Evolutionary conservation across 2,888 invertebrate genomes (phyloP), one percentile per base, ranked within the genome.

Genomic region (Zygaena filipendulae): DNA sequence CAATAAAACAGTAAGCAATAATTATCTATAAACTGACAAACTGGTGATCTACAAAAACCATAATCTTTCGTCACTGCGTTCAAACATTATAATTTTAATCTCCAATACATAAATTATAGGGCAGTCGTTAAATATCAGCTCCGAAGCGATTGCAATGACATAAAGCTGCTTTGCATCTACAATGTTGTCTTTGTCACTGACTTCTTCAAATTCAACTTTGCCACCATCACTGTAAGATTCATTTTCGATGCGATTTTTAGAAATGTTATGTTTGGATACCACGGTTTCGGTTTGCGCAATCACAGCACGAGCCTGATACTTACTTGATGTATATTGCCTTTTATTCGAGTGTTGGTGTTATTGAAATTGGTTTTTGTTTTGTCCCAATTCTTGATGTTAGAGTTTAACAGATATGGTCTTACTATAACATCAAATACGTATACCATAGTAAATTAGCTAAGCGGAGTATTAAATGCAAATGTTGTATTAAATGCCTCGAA

Each of bases 91-190:
- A 57, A 60, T 61, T 69, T 62, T 67, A 67, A 70, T 68, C 61
- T 66, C 47, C 53, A 55, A 59, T 57, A 61, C 61, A 64, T 70
- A 67, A 68, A 70, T 70, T 63, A 69, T 54, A 45, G 50, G 45
- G 45, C 49, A 56, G 60, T 60, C 64, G 66, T 71, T 70, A 72
- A 74, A 70, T 72, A 71, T 70, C 66, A 70, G 64, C 62, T 61
- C 51, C 51, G 54, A 61, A 57, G 60, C 59, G 55, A 62, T 68
- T 64, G 63, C 66, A 63, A 52, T 66, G 63, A 64, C 67, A 68
- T 53, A 63, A 61, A 64, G 60, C 58, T 60, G 59, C 49, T 59
- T 53, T 53, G 39, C 51, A 50, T 53, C 46, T 45, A 53, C 60
- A 45, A 56, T 25, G 20, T 49, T 56, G 58, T 45, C 27, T 35